Conservation (phyloP, 1,140 invertebrate genomes). For the Ditylenchus dipsaci region DNA sequence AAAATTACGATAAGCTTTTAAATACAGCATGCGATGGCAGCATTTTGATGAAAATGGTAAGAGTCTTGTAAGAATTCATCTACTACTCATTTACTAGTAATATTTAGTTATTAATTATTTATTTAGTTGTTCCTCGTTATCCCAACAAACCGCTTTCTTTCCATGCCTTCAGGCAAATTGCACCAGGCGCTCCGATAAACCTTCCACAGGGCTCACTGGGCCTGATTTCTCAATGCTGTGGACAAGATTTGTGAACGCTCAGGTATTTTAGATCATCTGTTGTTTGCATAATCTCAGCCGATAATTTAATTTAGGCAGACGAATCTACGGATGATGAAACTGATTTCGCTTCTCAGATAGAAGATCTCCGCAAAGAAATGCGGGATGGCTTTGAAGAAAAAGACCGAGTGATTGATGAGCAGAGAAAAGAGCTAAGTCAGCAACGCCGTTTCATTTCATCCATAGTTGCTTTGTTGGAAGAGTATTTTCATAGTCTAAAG, state of each 20-base stretch:
- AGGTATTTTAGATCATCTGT: neutral
- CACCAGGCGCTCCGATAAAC: too few species aligned
- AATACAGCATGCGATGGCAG: slow-evolving; percentile 90
- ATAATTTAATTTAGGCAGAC: neutral
- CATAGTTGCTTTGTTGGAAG: neutral
- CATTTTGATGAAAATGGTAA: slow-evolving; percentile 87
- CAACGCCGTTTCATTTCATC: slow-evolving; percentile 4
- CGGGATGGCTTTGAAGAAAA: slow-evolving; percentile 1
- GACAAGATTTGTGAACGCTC: neutral
- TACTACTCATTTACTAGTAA: too few species aligned
- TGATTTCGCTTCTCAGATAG: neutral
- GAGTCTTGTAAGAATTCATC: too few species aligned
- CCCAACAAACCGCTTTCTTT: too few species aligned
- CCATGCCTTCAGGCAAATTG: too few species aligned
- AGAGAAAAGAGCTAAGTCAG: neutral
- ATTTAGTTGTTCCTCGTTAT: too few species aligned
- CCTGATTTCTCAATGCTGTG: neutral
- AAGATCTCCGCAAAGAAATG: neutral
- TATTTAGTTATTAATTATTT: too few species aligned
- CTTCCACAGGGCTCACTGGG: neutral
- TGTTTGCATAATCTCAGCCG: neutral
- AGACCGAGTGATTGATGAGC: slow-evolving; percentile 11
- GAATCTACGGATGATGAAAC: neutral
- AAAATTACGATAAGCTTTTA: slow-evolving; percentile 67
- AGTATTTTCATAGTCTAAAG: neutral